Evolutionary conservation across 1,140 invertebrate species (phyloP).

Genomic region (Nasonia giraulti): DNA sequence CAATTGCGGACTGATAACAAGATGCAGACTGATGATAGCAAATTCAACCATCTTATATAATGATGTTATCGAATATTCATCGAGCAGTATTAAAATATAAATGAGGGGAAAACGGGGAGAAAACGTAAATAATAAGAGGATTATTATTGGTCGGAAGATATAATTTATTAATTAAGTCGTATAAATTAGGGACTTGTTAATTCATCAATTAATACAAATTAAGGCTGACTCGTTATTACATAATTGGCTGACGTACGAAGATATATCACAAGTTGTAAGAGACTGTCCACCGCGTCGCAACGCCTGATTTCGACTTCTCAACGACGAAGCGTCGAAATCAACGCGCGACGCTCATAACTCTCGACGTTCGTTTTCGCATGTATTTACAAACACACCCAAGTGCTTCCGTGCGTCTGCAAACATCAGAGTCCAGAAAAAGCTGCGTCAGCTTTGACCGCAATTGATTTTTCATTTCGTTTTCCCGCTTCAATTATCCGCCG

Average conservation of each 20-base stretch:
- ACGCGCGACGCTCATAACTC: not conserved
- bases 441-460: not conserved
- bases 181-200: constrained; percentile 45
- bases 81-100: too few relatives aligned
- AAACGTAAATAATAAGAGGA: not conserved
- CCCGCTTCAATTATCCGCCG: not conserved
- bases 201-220: constrained; percentile 47
- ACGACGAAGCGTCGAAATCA: not conserved
- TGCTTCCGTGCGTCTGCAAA: not conserved
- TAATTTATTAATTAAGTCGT: constrained; percentile 49
- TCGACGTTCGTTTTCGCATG: not conserved
- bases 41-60: too few relatives aligned
- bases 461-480: constrained; percentile 3
- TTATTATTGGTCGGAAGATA: constrained; percentile 39
- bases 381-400: constrained; percentile 28
- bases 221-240: constrained; percentile 49
- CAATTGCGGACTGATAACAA: too few relatives aligned
- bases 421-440: not conserved
- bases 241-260: constrained; percentile 44
- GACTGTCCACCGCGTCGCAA: constrained; percentile 23
- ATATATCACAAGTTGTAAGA: constrained; percentile 50
- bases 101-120: not conserved
- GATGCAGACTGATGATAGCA: too few relatives aligned
- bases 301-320: not conserved
- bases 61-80: too few relatives aligned